These are phyloP conservation scores for Pammene fasciana DNA, from an alignment of 2,888 invertebrate genomes.

Conservation along the genomic window DNA sequence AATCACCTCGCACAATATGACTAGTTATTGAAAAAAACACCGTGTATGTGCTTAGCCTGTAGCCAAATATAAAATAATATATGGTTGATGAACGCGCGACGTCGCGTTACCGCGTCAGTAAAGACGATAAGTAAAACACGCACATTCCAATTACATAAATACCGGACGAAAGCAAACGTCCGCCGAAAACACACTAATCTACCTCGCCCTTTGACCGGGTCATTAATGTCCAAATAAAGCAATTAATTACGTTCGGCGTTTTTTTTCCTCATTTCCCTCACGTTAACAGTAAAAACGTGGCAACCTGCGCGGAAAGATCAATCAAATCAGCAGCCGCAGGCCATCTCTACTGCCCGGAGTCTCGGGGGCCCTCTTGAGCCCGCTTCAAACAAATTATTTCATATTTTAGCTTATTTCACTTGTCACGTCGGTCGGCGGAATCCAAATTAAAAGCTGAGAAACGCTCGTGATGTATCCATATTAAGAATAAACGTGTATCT, in stretches of 20 bases:
- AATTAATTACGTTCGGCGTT: constrained; percentile 78
- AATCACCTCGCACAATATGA: too few species aligned
- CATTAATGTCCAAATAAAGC: constrained; percentile 83
- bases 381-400: constrained; percentile 41
- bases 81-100: too few species aligned
- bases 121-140: not conserved
- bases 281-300: constrained; percentile 73
- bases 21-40: too few species aligned
- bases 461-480: too few species aligned
- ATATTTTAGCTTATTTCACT: constrained; percentile 19
- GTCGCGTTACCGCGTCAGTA: not conserved
- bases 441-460: not conserved
- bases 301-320: constrained; percentile 71
- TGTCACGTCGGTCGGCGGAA: not conserved
- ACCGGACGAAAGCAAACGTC: constrained; percentile 16
- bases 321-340: constrained; percentile 73
- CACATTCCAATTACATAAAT: constrained; percentile 9
- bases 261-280: constrained; percentile 75
- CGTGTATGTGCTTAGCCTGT: too few species aligned
- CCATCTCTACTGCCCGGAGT: constrained; percentile 67
- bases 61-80: too few species aligned
- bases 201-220: constrained; percentile 75
- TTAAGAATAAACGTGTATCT: too few species aligned
- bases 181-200: constrained; percentile 70
- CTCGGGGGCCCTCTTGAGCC: constrained; percentile 49